Evolutionary conservation across 2,113 vertebrate genomes (phyloP).

Genomic region (Apteryx owenii): DNA sequence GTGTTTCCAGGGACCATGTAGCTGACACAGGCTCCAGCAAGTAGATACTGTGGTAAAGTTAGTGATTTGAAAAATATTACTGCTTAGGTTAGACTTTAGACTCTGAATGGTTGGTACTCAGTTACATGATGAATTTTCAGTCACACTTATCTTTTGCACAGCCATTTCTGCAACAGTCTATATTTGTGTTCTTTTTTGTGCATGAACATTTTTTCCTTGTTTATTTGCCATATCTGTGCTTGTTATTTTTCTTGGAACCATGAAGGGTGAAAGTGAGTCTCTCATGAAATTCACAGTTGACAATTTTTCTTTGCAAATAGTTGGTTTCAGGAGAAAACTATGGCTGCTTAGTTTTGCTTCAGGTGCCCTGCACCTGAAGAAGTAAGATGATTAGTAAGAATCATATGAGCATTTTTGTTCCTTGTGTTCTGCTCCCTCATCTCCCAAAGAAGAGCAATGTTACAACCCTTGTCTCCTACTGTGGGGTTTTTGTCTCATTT

Average conservation of each 20-base stretch:
- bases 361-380: not conserved
- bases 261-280: not conserved
- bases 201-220: not conserved
- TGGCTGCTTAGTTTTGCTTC: not conserved
- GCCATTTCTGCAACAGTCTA: not conserved
- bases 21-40: not conserved
- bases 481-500: not conserved
- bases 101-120: not conserved
- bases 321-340: not conserved
- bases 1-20: not conserved
- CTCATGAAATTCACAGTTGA: not conserved
- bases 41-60: not conserved
- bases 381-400: not conserved
- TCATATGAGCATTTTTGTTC: not conserved
- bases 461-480: not conserved
- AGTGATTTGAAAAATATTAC: not conserved
- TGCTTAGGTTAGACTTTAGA: not conserved
- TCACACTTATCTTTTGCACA: not conserved
- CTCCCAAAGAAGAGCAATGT: not conserved
- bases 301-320: not conserved
- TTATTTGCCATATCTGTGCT: not conserved
- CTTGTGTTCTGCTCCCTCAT: rapidly evolving
- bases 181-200: not conserved
- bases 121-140: not conserved
- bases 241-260: not conserved